Base-by-base conservation (phyloP, 2,113 vertebrate species). In the Arvicanthis niloticus region DNA sequence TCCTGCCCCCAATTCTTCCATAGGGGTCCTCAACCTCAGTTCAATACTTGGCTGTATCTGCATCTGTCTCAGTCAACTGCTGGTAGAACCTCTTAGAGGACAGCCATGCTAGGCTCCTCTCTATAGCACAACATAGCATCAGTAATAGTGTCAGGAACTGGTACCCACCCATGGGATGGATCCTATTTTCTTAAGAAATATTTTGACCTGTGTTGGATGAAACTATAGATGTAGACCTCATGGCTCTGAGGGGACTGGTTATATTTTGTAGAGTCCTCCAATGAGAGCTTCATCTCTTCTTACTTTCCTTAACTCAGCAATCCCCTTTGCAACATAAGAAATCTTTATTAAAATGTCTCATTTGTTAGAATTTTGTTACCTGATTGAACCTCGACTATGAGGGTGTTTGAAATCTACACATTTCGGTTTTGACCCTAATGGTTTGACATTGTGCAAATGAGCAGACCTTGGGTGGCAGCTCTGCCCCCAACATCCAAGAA, bases 281-380 rank as follows among this genome's bases (percentile, higher is more conserved):
- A 12, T 17, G 11, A 12, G 13, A 8, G 3, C 21, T 89, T 82
- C n/a, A 62, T 45, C 13, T 75, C 42, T 77, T 45, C 5, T 40
- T 37, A 70, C 75, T 51, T 80, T 92, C 75, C n/a, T 89, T 86
- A 51, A 67, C 22, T 16, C 8, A 80, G 17, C 3, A 8, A 24
- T 42, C 53, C 53, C 51, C 19, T 92, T 37, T 87, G 67, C 26
- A 93, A 75, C 40, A 51, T 15, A 89, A 40, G 12, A 68, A 16
- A 15, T 56, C 72, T 31, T 29, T 56, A 88, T 80, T 91, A n/a
- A 91, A 77, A 85, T 60, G 40, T 51, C 76, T n/a, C 31, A 1
- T 42, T 93, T n/a, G 21, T 31, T 95, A 45, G 87, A 95, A 76
- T 90, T 93, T 22, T 88, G 6, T 40, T 90, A 82, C 67, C 80